Evolutionary conservation across 2,797 vertebrate species (phyloP), one percentile per base, ranked within the genome.

Genomic region (Hoplostethus mediterraneus): DNA sequence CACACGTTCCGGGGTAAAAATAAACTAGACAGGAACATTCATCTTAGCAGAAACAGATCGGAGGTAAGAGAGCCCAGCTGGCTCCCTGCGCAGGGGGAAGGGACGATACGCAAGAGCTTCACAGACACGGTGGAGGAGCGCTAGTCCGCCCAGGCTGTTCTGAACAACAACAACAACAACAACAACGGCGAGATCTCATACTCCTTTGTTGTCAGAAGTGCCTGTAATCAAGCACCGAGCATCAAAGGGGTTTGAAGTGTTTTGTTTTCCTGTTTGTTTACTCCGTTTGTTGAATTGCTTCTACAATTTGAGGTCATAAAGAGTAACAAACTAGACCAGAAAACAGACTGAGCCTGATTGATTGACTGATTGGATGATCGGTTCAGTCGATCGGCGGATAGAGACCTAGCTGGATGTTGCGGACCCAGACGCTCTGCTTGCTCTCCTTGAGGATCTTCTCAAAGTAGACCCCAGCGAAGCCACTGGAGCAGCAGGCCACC

Each of bases 401-500:
- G 16, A 61, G 78, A 99, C 98, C 98, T 17, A 99, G 95, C 89
- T 99, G 98, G 89, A 99, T 99, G 87, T 99, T 99, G 79, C 98
- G 95, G 90, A 99, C 94, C 98, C 98, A 99, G 61, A 99, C 98
- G 38, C 98, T 99, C 81, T 99, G 98, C 56, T 99, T 99, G 68
- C 96, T 98, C 93, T 99, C 98, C 89, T 99, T 99, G 45, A 99
- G 94, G 84, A 99, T 99, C 91, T 99, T 99, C 92, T 99, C 98
- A 89, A 99, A 99, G 93, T 99, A 99, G 85, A 99, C 98, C 0
- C 97, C 98, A 10, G 97, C 98, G 66, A 99, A 99, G 53, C 98
- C 97, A 67, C 98, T 99, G 80, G 98, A 99, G 92, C 96, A 97
- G 89, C 98, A 99, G 0, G 98, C 98, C 72, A 95, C 96, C 77